Evolutionary conservation across 2,113 vertebrate species (phyloP), one percentile per base, ranked within the genome.

Genomic region (Gymnogyps californianus): DNA sequence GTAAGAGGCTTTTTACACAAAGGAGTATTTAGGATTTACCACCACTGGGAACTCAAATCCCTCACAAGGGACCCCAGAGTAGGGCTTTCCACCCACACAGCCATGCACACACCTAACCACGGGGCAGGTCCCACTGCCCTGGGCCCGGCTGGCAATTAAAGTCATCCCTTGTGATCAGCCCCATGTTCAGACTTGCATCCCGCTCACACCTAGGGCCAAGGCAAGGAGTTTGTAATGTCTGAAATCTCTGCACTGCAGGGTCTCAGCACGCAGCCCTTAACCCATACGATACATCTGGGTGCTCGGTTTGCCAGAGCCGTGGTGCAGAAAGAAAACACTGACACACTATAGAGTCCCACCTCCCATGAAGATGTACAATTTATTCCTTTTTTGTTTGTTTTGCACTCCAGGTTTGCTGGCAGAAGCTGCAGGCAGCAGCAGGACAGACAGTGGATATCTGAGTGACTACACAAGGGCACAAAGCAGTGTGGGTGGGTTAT

Each of bases 151-250:
- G 47, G 79, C 83, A 55, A 24, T 38, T 25, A 64, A 19, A 83
- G 32, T 49, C 83, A 52, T 11, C 64, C 54, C 44, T 72, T 64
- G n/a, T 17, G 57, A 94, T 59, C 44, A 76, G n/a, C 46, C 36
- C 51, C 10, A 7, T 3, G 29, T 71, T 83, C 74, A 82, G 55
- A 55, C 52, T 78, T 76, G 78, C 38, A 71, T 12, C 4, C 3
- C 0, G 0, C 77, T 62, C 0, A 0, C 15, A 28, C 14, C 15
- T 16, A 57, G 44, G 29, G 65, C 52, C 57, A 84, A 67, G 32
- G 38, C 15, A 21, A 79, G 70, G 59, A 79, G 18, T 5, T 3
- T 38, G 52, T 4, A 1, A 16, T 2, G 7, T 16, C 28, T 78
- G 84, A 75, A 84, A 54, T 13, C 69, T 49, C 64, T 32, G 44